These are phyloP conservation scores for Tetheella fluctuosa DNA, from an alignment of 2,888 invertebrate genomes.

Conservation along the genomic window DNA sequence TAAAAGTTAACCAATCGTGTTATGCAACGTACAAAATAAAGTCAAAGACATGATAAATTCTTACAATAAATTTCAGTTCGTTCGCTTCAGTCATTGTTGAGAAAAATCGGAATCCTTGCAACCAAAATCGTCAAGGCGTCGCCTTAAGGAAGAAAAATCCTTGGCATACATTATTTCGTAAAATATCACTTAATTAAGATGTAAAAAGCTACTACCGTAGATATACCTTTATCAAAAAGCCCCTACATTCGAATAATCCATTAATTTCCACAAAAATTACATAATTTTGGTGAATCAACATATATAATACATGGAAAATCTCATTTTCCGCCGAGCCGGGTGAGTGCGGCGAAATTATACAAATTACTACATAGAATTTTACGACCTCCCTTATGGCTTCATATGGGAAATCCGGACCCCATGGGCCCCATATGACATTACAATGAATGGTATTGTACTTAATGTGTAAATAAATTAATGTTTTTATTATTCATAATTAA, in stretches of 20 bases:
- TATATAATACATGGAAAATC: conserved; percentile 22
- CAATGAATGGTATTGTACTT: conserved; percentile 9
- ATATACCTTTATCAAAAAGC: neutral
- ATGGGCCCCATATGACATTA: conserved; percentile 4
- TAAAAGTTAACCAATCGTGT: too few species aligned
- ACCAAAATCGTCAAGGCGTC: too few species aligned
- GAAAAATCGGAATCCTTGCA: too few species aligned
- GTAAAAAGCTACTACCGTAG: neutral
- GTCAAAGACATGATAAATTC: too few species aligned
- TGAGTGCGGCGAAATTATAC: conserved; percentile 50
- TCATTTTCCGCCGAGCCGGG: conserved; percentile 23
- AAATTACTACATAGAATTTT: conserved; percentile 63
- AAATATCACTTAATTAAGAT: neutral
- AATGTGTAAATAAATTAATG: conserved; percentile 9
- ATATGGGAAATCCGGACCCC: conserved; percentile 47
- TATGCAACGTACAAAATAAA: too few species aligned
- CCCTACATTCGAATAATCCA: neutral
- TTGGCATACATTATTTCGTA: neutral
- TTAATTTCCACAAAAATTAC: conserved; percentile 21
- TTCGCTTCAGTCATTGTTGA: too few species aligned
- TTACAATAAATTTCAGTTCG: too few species aligned
- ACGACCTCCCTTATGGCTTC: conserved; percentile 51
- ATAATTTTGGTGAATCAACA: conserved; percentile 15
- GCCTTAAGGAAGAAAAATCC: too few species aligned
- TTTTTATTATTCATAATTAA: conserved; percentile 8